phyloP scores from a whole-genome alignment of 2,797 vertebrate genomes.

The Hozukius guyotensis region DNA sequence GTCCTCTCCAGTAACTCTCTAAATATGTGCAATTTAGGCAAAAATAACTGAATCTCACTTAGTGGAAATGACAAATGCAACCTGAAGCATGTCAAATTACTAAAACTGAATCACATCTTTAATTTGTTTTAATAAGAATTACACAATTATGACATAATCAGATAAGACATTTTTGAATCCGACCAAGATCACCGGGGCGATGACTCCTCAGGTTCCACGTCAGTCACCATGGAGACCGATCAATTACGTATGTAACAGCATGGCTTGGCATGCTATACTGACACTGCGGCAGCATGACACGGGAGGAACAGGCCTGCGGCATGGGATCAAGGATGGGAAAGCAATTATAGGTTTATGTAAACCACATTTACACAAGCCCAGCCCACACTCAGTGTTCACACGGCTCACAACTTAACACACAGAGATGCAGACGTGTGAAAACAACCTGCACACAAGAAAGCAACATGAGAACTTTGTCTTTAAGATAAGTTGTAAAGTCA shows the following conservation, averaged over 20 bases:
- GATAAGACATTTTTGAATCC: background rate
- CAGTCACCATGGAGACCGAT: constrained; percentile 37
- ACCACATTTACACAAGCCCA: constrained; percentile 30
- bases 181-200: background rate
- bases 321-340: constrained; percentile 19
- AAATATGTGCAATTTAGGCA: constrained; percentile 3
- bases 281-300: constrained; percentile 27
- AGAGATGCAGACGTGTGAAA: background rate
- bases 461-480: background rate
- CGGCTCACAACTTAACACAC: background rate
- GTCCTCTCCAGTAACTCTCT: constrained; percentile 21
- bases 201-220: constrained; percentile 7
- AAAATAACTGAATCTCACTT: background rate
- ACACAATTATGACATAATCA: constrained; percentile 1
- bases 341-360: constrained; percentile 51
- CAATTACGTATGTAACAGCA: constrained; percentile 38
- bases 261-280: constrained; percentile 25
- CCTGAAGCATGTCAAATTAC: background rate
- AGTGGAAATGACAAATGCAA: constrained; percentile 10
- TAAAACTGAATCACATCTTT: background rate
- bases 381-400: constrained; percentile 12
- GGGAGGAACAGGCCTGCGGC: constrained; percentile 36
- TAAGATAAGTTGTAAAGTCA: background rate
- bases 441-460: background rate
- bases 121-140: background rate